Percentiles rank a stretch among this genome's conserved stretches.
phyloP scores from a whole-genome alignment of 2,888 invertebrate genomes.

The Eueremaeus valkanovi region DNA sequence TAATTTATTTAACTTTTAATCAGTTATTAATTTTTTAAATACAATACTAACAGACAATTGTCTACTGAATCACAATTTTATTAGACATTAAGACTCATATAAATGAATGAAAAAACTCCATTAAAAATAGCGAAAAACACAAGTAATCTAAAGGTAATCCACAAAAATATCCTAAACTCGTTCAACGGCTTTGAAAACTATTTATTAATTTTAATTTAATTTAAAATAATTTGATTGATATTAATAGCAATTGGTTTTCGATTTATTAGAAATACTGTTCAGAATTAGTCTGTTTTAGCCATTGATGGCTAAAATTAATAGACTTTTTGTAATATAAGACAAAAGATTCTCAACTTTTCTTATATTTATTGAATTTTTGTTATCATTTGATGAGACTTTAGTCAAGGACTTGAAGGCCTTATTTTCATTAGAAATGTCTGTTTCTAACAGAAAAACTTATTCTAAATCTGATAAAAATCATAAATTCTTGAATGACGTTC shows the following conservation, averaged over 20 bases:
- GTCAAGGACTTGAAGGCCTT: conserved; percentile 30
- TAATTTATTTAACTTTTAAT: background rate
- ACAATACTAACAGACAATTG: too few relatives aligned
- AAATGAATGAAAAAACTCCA: background rate
- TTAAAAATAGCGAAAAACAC: background rate
- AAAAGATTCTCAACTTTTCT: background rate
- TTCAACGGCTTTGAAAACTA: conserved; percentile 9
- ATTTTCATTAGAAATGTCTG: conserved; percentile 4
- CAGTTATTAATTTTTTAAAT: too few relatives aligned
- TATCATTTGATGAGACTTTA: conserved; percentile 33
- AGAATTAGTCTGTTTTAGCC: too few relatives aligned
- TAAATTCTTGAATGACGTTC: background rate
- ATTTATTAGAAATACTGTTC: too few relatives aligned
- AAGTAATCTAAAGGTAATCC: background rate
- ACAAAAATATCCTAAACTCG: background rate
- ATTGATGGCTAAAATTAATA: background rate
- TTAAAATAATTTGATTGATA: too few relatives aligned
- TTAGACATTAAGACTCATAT: too few relatives aligned
- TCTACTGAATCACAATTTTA: too few relatives aligned
- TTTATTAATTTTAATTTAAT: background rate
- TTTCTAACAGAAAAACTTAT: conserved; percentile 15
- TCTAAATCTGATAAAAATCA: background rate
- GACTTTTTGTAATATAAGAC: background rate
- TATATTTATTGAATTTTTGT: background rate
- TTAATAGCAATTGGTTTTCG: too few relatives aligned